Conservation (phyloP, 2,797 vertebrate species). For the Tadarida brasiliensis region DNA sequence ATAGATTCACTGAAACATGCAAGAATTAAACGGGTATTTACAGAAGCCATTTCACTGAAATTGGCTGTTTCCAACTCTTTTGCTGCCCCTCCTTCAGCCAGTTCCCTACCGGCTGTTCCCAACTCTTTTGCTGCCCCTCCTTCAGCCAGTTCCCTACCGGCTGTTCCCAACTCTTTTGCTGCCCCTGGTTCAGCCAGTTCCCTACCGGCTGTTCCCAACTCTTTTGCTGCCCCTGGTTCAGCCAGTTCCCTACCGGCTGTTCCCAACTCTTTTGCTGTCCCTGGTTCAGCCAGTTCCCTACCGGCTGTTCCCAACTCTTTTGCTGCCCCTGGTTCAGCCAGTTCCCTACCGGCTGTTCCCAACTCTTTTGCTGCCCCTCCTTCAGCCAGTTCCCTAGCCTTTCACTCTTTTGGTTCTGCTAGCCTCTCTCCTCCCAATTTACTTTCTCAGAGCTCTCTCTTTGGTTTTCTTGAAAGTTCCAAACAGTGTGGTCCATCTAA, state of each 20-base stretch:
- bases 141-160: not conserved
- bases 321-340: fast-evolving
- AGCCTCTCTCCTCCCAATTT: fast-evolving
- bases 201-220: fast-evolving
- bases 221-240: fast-evolving
- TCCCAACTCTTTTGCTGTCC: fast-evolving
- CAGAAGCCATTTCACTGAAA: fast-evolving
- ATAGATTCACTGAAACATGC: not conserved
- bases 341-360: not conserved
- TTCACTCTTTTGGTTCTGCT: not conserved
- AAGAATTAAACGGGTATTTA: fast-evolving
- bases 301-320: fast-evolving
- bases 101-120: not conserved
- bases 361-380: fast-evolving
- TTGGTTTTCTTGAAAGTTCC: not conserved
- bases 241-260: fast-evolving
- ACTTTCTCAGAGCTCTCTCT: fast-evolving
- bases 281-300: fast-evolving
- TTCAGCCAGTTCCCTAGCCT: not conserved
- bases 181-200: fast-evolving
- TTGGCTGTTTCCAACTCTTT: fast-evolving
- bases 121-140: fast-evolving
- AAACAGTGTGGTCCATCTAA: not conserved
- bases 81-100: fast-evolving
- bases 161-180: fast-evolving